Percentiles rank a stretch among this genome's conserved stretches.
Evolutionary conservation across 2,888 invertebrate genomes (phyloP).

Genomic region (Perdita meconis): DNA sequence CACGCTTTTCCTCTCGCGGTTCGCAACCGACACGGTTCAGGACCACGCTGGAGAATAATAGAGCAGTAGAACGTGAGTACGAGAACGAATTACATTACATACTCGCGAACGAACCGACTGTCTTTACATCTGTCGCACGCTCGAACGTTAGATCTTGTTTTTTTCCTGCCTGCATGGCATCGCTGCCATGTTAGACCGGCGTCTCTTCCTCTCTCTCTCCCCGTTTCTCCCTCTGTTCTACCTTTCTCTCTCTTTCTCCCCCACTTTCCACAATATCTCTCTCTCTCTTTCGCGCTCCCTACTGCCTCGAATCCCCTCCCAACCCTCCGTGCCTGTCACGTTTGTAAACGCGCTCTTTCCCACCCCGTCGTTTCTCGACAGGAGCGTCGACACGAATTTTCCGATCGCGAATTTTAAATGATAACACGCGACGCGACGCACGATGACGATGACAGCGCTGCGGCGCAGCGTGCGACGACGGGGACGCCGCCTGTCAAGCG

Average conservation of each 20-base stretch:
- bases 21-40: conserved; percentile 28
- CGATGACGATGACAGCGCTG: conserved; percentile 37
- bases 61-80: conserved; percentile 61
- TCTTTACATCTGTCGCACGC: conserved; percentile 44
- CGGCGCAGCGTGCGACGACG: conserved; percentile 39
- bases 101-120: conserved; percentile 31
- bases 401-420: conserved; percentile 60
- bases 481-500: conserved; percentile 66
- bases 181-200: conserved; percentile 73
- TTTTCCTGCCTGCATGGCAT: conserved; percentile 72
- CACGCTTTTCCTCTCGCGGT: conserved; percentile 31
- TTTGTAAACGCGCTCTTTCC: conserved; percentile 40
- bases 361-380: conserved; percentile 34
- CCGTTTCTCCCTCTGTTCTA: too few species aligned
- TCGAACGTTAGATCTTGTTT: conserved; percentile 68
- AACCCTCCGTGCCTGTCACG: conserved; percentile 11
- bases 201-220: conserved; percentile 57
- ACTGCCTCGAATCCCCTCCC: not conserved
- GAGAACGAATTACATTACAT: conserved; percentile 26
- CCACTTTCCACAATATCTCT: not conserved
- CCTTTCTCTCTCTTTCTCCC: conserved; percentile 32
- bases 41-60: conserved; percentile 41
- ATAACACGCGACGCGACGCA: conserved; percentile 12
- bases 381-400: conserved; percentile 64
- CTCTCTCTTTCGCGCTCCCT: not conserved